Percentiles rank a stretch among this genome's conserved stretches.
These are phyloP conservation scores for Hoplostethus atlanticus DNA, from an alignment of 2,797 vertebrate genomes.

Conservation along the genomic window DNA sequence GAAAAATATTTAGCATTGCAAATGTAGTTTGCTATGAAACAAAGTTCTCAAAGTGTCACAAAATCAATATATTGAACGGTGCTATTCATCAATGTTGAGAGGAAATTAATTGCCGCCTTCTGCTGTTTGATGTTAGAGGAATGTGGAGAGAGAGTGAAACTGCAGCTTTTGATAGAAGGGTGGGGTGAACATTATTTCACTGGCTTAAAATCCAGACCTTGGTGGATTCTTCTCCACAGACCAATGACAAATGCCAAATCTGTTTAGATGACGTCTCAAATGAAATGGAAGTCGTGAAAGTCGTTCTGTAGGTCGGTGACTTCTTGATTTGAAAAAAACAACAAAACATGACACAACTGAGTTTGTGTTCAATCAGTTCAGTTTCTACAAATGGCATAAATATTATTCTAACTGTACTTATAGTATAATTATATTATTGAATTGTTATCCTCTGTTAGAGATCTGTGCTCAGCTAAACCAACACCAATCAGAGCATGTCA, in stretches of 20 bases:
- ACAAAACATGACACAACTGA: too few species aligned
- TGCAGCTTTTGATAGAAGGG: background rate
- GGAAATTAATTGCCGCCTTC: background rate
- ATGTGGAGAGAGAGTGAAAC: background rate
- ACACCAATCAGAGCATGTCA: background rate
- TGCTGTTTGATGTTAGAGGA: background rate
- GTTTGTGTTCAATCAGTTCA: conserved; percentile 3
- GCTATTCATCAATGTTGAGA: background rate
- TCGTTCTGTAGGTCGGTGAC: too few species aligned
- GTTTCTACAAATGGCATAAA: conserved; percentile 7
- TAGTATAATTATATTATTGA: conserved; percentile 1
- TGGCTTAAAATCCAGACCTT: background rate
- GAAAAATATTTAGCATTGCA: background rate
- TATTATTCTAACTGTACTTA: background rate
- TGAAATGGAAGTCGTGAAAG: background rate
- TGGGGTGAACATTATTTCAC: background rate
- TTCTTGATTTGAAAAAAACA: too few species aligned
- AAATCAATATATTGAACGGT: background rate
- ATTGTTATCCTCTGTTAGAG: conserved; percentile 3
- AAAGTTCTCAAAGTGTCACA: too few species aligned
- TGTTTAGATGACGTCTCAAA: background rate
- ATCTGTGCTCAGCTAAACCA: background rate
- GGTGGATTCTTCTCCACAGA: background rate
- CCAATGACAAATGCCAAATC: background rate
- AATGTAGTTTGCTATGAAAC: background rate